phyloP scores from a whole-genome alignment of 2,113 vertebrate genomes.

The Aegithalos caudatus region DNA sequence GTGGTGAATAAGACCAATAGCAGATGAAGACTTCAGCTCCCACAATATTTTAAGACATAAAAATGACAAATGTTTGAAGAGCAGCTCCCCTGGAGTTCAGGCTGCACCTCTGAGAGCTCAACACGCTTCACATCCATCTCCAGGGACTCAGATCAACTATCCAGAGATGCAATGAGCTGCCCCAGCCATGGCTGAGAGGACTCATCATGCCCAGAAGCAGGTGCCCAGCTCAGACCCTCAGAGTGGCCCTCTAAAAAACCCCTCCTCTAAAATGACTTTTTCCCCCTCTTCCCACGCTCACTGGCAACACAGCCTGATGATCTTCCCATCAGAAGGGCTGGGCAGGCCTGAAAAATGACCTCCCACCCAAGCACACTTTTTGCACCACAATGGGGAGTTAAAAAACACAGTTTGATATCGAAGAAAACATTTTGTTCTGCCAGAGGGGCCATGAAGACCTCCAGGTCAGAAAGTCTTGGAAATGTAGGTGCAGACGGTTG shows the following conservation, averaged over 20 bases:
- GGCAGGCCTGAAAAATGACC: not conserved
- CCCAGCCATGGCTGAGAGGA: not conserved
- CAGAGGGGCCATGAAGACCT: not conserved
- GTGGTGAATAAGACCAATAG: not conserved
- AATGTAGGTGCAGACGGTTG: not conserved
- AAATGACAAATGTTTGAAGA: not conserved
- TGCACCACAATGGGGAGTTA: not conserved
- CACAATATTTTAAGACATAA: not conserved
- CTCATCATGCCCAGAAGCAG: not conserved
- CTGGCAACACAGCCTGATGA: not conserved
- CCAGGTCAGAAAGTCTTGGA: not conserved
- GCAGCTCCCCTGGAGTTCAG: not conserved
- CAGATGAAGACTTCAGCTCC: not conserved
- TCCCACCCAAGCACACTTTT: rapidly evolving
- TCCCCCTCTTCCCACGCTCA: not conserved
- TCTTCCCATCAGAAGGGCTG: not conserved
- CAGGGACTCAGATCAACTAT: not conserved
- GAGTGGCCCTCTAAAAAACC: not conserved
- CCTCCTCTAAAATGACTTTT: not conserved
- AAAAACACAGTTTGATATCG: not conserved
- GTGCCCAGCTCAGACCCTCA: not conserved
- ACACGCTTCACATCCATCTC: not conserved
- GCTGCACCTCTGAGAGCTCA: not conserved
- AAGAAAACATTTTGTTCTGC: slow-evolving; percentile 16
- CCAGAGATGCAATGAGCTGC: not conserved